These are phyloP conservation scores for Drosophila formosana DNA, from an alignment of 2,888 invertebrate species.

Conservation along the genomic window DNA sequence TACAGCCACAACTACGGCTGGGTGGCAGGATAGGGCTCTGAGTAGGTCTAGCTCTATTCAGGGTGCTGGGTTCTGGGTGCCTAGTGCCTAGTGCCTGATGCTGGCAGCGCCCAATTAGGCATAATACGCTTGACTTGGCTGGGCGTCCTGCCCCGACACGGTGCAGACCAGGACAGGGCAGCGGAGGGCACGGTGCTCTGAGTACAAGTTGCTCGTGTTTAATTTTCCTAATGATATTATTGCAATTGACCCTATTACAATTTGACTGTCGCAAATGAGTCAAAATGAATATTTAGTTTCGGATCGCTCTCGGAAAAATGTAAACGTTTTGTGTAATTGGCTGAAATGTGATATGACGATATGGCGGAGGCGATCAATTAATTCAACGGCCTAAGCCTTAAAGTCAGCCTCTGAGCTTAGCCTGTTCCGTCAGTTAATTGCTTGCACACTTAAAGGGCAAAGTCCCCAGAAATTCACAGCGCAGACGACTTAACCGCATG, in stretches of 20 bases:
- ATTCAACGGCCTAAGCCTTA: conserved; percentile 60
- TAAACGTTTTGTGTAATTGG: conserved; percentile 63
- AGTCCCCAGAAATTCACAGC: conserved; percentile 31
- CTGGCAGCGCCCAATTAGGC: conserved; percentile 79
- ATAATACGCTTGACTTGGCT: conserved; percentile 77
- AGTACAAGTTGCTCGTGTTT: conserved; percentile 62
- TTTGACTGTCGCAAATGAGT: conserved; percentile 77
- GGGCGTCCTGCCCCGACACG: conserved; percentile 53
- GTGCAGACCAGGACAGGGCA: conserved; percentile 19
- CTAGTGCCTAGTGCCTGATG: conserved; percentile 30
- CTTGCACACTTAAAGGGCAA: conserved; percentile 51
- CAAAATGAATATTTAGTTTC: conserved; percentile 77
- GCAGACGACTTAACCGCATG: conserved; percentile 10
- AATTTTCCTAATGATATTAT: conserved; percentile 82
- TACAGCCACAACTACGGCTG: conserved; percentile 21
- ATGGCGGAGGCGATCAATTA: conserved; percentile 65
- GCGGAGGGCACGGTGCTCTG: conserved; percentile 12
- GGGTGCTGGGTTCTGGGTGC: neutral
- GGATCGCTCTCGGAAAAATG: conserved; percentile 36
- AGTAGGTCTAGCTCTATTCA: conserved; percentile 8
- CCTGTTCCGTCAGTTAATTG: conserved; percentile 59
- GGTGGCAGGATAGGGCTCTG: conserved; percentile 16
- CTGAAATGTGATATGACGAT: conserved; percentile 73
- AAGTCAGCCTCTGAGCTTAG: conserved; percentile 44
- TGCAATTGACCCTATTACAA: conserved; percentile 80